These are phyloP conservation scores for Lithophane leautieri DNA, from an alignment of 2,888 invertebrate species.

Conservation along the genomic window DNA sequence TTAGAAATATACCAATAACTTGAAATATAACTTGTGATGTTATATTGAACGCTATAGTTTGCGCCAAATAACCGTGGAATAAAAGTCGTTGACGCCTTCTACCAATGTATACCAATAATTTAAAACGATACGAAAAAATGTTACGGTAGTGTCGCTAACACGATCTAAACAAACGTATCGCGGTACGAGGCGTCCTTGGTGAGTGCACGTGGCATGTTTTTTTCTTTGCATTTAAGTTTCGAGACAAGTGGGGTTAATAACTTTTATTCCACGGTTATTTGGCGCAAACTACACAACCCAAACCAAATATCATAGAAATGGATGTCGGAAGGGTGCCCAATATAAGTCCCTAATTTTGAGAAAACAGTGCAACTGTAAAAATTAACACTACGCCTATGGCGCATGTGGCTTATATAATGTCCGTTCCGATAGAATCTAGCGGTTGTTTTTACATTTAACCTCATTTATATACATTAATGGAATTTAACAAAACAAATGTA, in stretches of 20 bases:
- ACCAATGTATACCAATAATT: too few relatives aligned
- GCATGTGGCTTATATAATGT: background rate
- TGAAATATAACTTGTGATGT: background rate
- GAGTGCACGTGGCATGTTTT: too few relatives aligned
- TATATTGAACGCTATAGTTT: background rate
- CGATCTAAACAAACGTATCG: too few relatives aligned
- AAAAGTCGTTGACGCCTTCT: too few relatives aligned
- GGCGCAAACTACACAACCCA: too few relatives aligned
- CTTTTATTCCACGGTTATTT: too few relatives aligned
- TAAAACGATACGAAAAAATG: too few relatives aligned
- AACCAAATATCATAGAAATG: constrained; percentile 1
- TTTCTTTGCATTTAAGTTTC: too few relatives aligned
- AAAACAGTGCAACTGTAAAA: constrained; percentile 10
- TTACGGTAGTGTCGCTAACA: too few relatives aligned
- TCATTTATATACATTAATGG: background rate
- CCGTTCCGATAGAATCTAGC: background rate
- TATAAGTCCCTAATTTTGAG: background rate
- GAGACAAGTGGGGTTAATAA: too few relatives aligned
- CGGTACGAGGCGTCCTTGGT: too few relatives aligned
- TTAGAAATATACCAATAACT: background rate
- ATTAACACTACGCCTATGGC: background rate
- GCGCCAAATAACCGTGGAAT: too few relatives aligned
- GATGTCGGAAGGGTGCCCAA: background rate
- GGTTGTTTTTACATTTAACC: background rate
- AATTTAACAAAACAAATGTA: background rate